Conservation (phyloP, 2,797 vertebrate genomes). For the Jordanella pulchra region DNA sequence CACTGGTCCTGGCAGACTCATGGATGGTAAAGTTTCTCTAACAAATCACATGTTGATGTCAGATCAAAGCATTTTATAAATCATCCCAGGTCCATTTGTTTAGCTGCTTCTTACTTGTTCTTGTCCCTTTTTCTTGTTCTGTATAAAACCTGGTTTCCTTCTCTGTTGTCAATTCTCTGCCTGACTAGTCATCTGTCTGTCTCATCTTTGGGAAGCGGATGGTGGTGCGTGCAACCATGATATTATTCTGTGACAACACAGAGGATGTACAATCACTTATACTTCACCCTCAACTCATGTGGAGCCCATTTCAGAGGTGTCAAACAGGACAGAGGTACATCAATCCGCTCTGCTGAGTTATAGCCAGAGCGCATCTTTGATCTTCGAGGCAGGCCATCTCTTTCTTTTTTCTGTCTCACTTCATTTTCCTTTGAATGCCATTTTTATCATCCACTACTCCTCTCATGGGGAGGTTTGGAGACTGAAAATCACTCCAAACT, state of each 20-base stretch:
- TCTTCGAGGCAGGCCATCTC: slow-evolving; percentile 59
- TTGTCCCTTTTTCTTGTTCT: slow-evolving; percentile 6
- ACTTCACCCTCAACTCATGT: slow-evolving; percentile 68
- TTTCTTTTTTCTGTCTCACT: slow-evolving; percentile 11
- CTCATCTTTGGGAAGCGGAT: slow-evolving; percentile 39
- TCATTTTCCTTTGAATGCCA: slow-evolving; percentile 28
- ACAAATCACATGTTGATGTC: slow-evolving; percentile 71
- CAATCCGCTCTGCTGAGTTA: slow-evolving; percentile 75
- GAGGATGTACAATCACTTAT: slow-evolving; percentile 63
- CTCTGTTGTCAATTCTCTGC: slow-evolving; percentile 46
- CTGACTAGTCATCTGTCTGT: slow-evolving; percentile 24
- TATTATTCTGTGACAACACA: slow-evolving; percentile 57
- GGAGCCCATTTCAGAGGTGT: slow-evolving; percentile 79
- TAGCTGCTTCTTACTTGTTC: slow-evolving; percentile 27
- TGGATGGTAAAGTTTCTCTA: slow-evolving; percentile 69
- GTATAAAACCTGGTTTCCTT: slow-evolving; percentile 36
- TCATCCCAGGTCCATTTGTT: slow-evolving; percentile 43
- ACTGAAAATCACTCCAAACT: slow-evolving; percentile 19
- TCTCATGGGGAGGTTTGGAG: slow-evolving; percentile 24
- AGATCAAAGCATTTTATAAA: slow-evolving; percentile 63
- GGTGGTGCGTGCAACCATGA: slow-evolving; percentile 19
- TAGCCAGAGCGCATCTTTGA: slow-evolving; percentile 74
- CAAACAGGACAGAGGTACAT: slow-evolving; percentile 74
- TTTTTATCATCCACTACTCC: slow-evolving; percentile 26
- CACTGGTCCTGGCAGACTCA: slow-evolving; percentile 58